A percentile compares a stretch with the other conserved stretches of the same genome.
phyloP scores from a whole-genome alignment of 1,140 invertebrate species.

The Campodea augens region DNA sequence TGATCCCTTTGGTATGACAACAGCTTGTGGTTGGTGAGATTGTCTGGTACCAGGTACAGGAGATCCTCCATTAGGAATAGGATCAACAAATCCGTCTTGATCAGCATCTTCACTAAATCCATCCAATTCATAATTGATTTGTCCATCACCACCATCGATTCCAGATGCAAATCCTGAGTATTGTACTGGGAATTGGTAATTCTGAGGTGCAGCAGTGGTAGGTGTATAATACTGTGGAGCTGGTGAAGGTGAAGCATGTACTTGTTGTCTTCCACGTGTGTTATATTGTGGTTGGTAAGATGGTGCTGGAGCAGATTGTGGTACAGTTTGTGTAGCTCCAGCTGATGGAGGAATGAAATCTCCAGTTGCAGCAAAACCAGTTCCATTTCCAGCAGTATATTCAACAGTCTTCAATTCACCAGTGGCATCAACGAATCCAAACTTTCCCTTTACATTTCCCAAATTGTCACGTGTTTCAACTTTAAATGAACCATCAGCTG shows the following conservation, averaged over 20 bases:
- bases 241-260: background rate
- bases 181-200: background rate
- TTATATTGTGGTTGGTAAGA: slow-evolving; percentile 17
- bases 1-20: too few relatives aligned
- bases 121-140: slow-evolving; percentile 10
- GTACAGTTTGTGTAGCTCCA: slow-evolving; percentile 18
- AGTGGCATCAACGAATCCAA: slow-evolving; percentile 59
- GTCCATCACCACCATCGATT: background rate
- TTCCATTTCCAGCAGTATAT: slow-evolving; percentile 38
- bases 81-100: slow-evolving; percentile 13
- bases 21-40: too few relatives aligned
- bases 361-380: slow-evolving; percentile 29
- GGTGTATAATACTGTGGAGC: background rate
- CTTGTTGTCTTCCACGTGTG: slow-evolving; percentile 24
- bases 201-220: background rate
- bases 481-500: slow-evolving; percentile 63
- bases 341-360: background rate
- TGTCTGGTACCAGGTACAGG: too few relatives aligned
- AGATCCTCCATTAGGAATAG: slow-evolving; percentile 5
- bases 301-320: slow-evolving; percentile 22
- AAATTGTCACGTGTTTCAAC: slow-evolving; percentile 59
- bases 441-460: slow-evolving; percentile 67
- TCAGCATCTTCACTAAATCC: slow-evolving; percentile 16
- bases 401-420: slow-evolving; percentile 68
- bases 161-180: background rate